These are phyloP conservation scores for Pelecanoides urinatrix DNA, from an alignment of 2,113 vertebrate genomes.

Conservation along the genomic window DNA sequence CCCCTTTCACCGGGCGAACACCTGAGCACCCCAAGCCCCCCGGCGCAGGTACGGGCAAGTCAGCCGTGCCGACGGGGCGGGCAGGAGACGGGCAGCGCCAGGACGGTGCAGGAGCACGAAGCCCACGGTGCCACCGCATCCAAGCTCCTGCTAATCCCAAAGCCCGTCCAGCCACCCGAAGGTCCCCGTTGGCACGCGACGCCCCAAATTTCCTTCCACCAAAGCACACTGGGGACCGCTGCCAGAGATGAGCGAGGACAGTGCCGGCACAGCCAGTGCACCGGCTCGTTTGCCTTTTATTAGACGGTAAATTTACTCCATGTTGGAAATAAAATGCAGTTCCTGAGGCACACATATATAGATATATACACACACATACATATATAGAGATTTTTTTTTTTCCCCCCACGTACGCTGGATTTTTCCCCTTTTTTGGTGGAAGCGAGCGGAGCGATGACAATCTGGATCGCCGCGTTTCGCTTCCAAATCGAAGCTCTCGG, in stretches of 20 bases:
- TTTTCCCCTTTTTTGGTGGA: not conserved
- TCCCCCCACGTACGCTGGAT: not conserved
- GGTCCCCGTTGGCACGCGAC: rapidly evolving
- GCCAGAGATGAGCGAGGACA: not conserved
- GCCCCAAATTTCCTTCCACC: not conserved
- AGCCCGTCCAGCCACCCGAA: rapidly evolving
- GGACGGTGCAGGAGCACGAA: not conserved
- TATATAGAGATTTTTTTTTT: not conserved
- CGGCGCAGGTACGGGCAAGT: not conserved
- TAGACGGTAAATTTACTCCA: not conserved
- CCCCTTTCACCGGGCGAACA: not conserved
- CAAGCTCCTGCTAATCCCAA: not conserved
- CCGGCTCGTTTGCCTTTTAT: not conserved
- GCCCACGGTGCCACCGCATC: not conserved
- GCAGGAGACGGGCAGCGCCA: not conserved
- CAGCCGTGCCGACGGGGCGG: not conserved
- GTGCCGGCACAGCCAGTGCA: not conserved
- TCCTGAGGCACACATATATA: not conserved
- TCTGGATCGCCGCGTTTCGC: not conserved
- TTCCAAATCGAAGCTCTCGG: slow-evolving; percentile 29
- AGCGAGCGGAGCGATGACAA: not conserved
- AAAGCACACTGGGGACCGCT: not conserved
- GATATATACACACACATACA: not conserved
- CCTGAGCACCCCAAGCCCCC: rapidly evolving
- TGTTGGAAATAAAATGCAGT: not conserved